A percentile compares a stretch with the other conserved stretches of the same genome.
phyloP scores from a whole-genome alignment of 2,888 invertebrate species.

The Terebella lapidaria region DNA sequence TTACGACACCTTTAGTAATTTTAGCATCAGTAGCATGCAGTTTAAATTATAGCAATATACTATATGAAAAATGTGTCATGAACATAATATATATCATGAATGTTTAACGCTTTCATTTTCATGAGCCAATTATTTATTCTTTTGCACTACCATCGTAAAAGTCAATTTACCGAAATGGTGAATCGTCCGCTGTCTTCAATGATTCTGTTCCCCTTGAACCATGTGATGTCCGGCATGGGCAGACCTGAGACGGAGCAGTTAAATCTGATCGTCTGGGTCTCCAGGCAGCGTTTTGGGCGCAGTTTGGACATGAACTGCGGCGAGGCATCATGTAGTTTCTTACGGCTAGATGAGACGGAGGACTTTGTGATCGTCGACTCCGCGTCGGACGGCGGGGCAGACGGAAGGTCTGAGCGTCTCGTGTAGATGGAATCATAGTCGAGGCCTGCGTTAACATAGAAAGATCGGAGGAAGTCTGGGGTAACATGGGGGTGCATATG shows the following conservation, averaged over 20 bases:
- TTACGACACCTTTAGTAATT: too few relatives aligned
- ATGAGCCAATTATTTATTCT: too few relatives aligned
- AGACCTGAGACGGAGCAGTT: slow-evolving; percentile 24
- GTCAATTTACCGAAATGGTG: slow-evolving; percentile 18
- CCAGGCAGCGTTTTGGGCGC: slow-evolving; percentile 19
- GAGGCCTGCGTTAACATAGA: slow-evolving; percentile 16
- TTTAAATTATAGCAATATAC: too few relatives aligned
- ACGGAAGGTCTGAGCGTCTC: slow-evolving; percentile 3
- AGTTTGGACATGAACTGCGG: slow-evolving; percentile 24
- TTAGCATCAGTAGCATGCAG: too few relatives aligned
- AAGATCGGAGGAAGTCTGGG: background rate
- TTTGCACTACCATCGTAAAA: too few relatives aligned
- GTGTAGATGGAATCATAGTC: slow-evolving; percentile 22
- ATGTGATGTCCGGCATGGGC: slow-evolving; percentile 23
- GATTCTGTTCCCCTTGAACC: slow-evolving; percentile 18
- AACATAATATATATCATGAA: too few relatives aligned
- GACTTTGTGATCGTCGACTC: slow-evolving; percentile 18
- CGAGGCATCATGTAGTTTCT: slow-evolving; percentile 9
- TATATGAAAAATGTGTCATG: too few relatives aligned
- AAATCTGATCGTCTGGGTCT: slow-evolving; percentile 21
- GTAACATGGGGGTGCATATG: slow-evolving; percentile 1
- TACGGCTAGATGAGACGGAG: slow-evolving; percentile 1
- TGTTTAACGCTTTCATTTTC: too few relatives aligned
- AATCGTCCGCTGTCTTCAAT: slow-evolving; percentile 12
- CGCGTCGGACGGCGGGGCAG: slow-evolving; percentile 13